These are phyloP conservation scores for Buphagus erythrorhynchus DNA, from an alignment of 2,797 vertebrate genomes.

Conservation along the genomic window DNA sequence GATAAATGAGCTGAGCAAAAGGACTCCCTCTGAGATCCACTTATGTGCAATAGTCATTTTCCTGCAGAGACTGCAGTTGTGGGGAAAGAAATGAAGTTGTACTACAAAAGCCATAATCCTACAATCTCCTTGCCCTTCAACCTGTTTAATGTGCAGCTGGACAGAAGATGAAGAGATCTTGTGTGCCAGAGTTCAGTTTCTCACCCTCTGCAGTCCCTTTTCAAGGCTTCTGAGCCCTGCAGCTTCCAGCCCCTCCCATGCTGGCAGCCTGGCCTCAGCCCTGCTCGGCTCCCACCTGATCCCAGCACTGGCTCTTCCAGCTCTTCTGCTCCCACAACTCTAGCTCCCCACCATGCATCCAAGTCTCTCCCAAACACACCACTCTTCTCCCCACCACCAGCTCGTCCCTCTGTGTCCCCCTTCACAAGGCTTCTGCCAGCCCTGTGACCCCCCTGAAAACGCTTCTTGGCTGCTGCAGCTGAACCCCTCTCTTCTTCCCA, in stretches of 20 bases:
- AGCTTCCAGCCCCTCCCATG: background rate
- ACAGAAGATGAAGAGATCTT: background rate
- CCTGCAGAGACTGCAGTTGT: background rate
- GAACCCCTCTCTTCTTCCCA: background rate
- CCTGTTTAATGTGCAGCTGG: background rate
- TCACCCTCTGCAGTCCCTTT: background rate
- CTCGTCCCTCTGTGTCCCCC: background rate
- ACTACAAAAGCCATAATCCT: background rate
- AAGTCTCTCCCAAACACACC: background rate
- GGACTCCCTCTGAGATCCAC: background rate
- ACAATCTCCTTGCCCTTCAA: background rate
- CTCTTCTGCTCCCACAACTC: background rate
- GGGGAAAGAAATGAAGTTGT: background rate
- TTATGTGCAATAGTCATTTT: fast-evolving
- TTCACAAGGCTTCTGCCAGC: background rate
- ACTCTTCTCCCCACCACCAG: background rate
- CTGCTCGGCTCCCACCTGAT: fast-evolving
- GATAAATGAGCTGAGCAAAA: background rate
- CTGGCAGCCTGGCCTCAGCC: background rate
- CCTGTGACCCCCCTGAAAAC: fast-evolving
- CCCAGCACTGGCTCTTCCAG: background rate
- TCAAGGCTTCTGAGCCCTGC: background rate
- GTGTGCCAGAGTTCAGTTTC: background rate
- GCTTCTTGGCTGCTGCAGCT: background rate
- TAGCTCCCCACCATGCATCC: fast-evolving